Base-by-base conservation (phyloP, 2,888 invertebrate genomes). In the Coelinius sp. region DNA sequence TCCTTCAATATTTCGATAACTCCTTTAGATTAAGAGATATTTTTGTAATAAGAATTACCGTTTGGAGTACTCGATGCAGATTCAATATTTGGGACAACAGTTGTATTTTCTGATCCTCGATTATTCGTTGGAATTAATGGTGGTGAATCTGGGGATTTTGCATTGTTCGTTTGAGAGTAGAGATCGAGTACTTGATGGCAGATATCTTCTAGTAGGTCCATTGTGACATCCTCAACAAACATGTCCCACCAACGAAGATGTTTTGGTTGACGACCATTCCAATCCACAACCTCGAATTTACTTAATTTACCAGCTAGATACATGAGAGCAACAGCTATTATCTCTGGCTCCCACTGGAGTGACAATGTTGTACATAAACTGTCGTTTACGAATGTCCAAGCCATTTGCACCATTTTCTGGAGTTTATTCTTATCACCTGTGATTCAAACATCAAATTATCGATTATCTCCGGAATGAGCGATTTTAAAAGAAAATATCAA, bases 301-400 rank as follows among this genome's bases (percentile, higher is more conserved):
- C 95, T 97, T 22, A 99, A 90, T 85, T 98, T 97, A 67, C 97
- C 96, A 0, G 99, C 98, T 73, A 99, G 90, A 88, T 99, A 98
- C 92, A 99, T 97, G 10, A 99, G 90, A 0, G 99, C 98, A 6
- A 99, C 97, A 0, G 99, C 98, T 77, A 97, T 95, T 52, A 99
- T 97, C 89, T 99, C 99, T 0, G 99, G 98, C 88, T 99, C 99
- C 98, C 98, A 99, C 89, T 98, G 98, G 62, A 99, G 90, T 78
- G 96, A 96, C 59, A 99, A 90, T 0, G 97, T 98, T 2, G 99
- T 99, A 86, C 97, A 98, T 77, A 98, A 91, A 89, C 97, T 95
- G 89, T 99, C 99, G 88, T 99, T 99, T 0, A 99, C 97, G 88
- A 99, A 99, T 4, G 98, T 99, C 99, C 99, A 99, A 0, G 98